Percentiles rank a stretch among this genome's conserved stretches.
Evolutionary conservation across 92 coral and sea anemone species (phyloP).

Genomic region (Actinostola sp.): DNA sequence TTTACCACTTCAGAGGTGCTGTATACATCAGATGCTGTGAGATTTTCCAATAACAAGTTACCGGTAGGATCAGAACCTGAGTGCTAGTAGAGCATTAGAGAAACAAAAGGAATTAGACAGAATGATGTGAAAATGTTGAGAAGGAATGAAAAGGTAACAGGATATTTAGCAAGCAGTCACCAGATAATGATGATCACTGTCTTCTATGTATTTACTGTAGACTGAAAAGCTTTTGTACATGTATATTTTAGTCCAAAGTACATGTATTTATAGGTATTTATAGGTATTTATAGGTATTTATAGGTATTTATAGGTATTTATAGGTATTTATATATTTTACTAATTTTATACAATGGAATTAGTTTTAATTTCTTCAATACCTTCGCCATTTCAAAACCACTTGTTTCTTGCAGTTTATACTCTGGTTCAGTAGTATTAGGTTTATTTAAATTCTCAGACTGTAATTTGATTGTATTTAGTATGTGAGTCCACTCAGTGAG

Average conservation of each 20-base stretch:
- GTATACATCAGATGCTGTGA: slow-evolving; percentile 8
- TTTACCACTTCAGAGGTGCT: slow-evolving; percentile 14
- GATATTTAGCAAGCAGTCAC: too few relatives aligned
- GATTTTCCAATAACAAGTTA: slow-evolving; percentile 23
- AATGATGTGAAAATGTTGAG: too few relatives aligned
- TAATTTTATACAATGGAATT: too few relatives aligned
- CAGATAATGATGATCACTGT: too few relatives aligned
- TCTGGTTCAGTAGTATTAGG: slow-evolving; percentile 21
- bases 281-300: too few relatives aligned
- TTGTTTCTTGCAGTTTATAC: slow-evolving; percentile 16
- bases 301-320: too few relatives aligned
- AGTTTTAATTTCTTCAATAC: too few relatives aligned
- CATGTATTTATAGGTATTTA: too few relatives aligned
- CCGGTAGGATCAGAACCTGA: slow-evolving; percentile 11
- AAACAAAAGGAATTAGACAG: not conserved
- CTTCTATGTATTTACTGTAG: too few relatives aligned
- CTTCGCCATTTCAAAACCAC: slow-evolving; percentile 58
- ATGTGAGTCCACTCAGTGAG: slow-evolving; percentile 68
- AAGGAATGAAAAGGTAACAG: too few relatives aligned
- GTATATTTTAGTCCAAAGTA: too few relatives aligned
- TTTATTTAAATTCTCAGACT: slow-evolving; percentile 33
- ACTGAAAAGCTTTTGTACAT: too few relatives aligned
- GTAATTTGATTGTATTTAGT: slow-evolving; percentile 45
- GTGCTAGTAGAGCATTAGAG: not conserved
- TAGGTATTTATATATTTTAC: not conserved